Evolutionary conservation across 53 echinoderm and acorn worm species (phyloP).

Genomic region (Stichopus horrens): DNA sequence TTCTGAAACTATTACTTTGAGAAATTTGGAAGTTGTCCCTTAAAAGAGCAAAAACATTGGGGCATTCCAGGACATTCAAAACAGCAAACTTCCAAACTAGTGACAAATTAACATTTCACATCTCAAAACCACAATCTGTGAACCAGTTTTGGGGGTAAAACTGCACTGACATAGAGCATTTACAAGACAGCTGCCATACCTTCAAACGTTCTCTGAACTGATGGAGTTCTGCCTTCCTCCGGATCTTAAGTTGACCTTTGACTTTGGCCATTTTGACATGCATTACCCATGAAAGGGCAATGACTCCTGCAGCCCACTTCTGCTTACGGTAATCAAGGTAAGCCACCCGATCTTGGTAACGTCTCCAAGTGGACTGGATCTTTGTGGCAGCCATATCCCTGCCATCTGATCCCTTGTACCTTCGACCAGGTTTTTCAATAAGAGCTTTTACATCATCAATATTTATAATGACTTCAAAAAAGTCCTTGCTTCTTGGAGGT

Average conservation of each 20-base stretch:
- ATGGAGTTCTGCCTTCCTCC: slow-evolving; percentile 71
- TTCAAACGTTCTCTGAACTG: slow-evolving; percentile 63
- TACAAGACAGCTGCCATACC: slow-evolving; percentile 46
- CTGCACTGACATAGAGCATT: too few relatives aligned
- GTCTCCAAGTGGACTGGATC: slow-evolving; percentile 89
- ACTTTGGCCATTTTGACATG: slow-evolving; percentile 97
- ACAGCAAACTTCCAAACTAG: too few relatives aligned
- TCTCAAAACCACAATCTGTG: too few relatives aligned
- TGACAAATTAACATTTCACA: too few relatives aligned
- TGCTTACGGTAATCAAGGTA: slow-evolving; percentile 89
- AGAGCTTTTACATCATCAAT: slow-evolving; percentile 79
- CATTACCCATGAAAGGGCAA: slow-evolving; percentile 98
- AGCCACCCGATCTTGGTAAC: slow-evolving; percentile 70
- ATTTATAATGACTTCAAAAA: slow-evolving; percentile 75
- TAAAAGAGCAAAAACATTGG: too few relatives aligned
- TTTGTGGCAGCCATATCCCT: slow-evolving; percentile 74
- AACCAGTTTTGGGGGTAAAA: too few relatives aligned
- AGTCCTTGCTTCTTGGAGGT: slow-evolving; percentile 69
- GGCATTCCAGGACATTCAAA: too few relatives aligned
- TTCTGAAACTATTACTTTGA: too few relatives aligned
- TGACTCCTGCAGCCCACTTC: slow-evolving; percentile 98
- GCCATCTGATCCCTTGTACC: slow-evolving; percentile 81
- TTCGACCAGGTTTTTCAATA: slow-evolving; percentile 76
- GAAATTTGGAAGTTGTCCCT: too few relatives aligned
- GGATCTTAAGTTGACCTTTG: slow-evolving; percentile 78